Conservation (phyloP, 2,797 vertebrate species). For the Schizothorax lantsangensis region DNA sequence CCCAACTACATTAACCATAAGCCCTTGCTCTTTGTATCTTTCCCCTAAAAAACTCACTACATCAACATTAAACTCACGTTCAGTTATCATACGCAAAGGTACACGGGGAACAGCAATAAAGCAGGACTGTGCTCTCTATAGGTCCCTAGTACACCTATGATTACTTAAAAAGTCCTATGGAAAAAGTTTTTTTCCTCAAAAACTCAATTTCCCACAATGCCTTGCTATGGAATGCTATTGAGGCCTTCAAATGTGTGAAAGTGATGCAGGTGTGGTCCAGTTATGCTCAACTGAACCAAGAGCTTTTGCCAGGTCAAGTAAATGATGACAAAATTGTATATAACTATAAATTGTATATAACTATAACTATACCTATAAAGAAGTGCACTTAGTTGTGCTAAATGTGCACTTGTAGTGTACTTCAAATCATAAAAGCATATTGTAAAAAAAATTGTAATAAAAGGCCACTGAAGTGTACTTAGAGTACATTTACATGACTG, state of each 20-base stretch:
- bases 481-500: background rate
- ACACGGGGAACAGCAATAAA: background rate
- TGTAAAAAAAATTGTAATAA: background rate
- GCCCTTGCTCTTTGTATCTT: constrained; percentile 10
- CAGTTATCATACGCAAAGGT: background rate
- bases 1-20: constrained; percentile 41
- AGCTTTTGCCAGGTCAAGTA: background rate
- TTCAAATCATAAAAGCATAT: background rate
- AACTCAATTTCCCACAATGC: background rate
- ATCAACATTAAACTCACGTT: constrained; percentile 10
- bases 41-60: background rate
- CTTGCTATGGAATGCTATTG: background rate
- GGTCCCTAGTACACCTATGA: background rate
- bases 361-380: too few species aligned
- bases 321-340: background rate
- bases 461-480: background rate
- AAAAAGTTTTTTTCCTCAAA: background rate
- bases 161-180: background rate
- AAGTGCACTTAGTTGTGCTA: background rate
- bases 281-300: background rate
- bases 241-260: background rate
- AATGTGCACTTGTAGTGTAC: background rate
- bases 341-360: too few species aligned
- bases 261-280: background rate
- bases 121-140: background rate